Evolutionary conservation across 2,797 vertebrate species (phyloP).

Genomic region (Urocyon cinereoargenteus): DNA sequence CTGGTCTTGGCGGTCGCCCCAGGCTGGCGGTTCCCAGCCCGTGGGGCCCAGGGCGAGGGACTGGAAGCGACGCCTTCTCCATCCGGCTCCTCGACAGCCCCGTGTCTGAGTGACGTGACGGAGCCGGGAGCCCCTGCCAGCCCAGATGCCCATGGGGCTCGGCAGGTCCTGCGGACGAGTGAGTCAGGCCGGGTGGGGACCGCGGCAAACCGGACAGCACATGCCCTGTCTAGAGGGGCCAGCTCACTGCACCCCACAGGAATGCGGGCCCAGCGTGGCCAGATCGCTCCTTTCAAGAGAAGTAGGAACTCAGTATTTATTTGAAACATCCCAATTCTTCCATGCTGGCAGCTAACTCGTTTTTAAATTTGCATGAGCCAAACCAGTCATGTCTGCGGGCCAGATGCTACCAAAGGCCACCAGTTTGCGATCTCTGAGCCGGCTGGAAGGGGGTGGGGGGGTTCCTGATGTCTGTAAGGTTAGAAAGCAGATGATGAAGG

Average conservation of each 20-base stretch:
- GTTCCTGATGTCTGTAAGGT: background rate
- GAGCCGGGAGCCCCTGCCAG: rapidly evolving
- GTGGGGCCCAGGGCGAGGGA: rapidly evolving
- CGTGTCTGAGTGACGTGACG: rapidly evolving
- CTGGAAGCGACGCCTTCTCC: background rate
- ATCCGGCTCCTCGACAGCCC: background rate
- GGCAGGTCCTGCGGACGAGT: rapidly evolving
- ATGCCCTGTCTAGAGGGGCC: rapidly evolving
- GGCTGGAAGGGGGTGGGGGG: rapidly evolving
- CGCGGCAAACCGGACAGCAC: background rate
- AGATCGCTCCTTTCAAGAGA: background rate
- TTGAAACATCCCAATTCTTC: background rate
- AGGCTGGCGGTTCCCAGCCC: background rate
- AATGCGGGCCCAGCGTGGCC: rapidly evolving
- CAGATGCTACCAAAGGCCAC: background rate
- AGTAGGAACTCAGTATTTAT: rapidly evolving
- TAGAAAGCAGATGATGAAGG: background rate
- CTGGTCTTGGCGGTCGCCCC: background rate
- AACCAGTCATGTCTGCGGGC: background rate
- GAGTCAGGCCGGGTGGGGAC: background rate
- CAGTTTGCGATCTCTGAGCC: background rate
- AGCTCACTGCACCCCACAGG: rapidly evolving
- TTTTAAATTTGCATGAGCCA: background rate
- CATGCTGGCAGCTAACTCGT: background rate
- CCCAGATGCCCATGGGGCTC: background rate